Evolutionary conservation across 2,888 invertebrate genomes (phyloP).

Genomic region (Eristalis arbustorum): DNA sequence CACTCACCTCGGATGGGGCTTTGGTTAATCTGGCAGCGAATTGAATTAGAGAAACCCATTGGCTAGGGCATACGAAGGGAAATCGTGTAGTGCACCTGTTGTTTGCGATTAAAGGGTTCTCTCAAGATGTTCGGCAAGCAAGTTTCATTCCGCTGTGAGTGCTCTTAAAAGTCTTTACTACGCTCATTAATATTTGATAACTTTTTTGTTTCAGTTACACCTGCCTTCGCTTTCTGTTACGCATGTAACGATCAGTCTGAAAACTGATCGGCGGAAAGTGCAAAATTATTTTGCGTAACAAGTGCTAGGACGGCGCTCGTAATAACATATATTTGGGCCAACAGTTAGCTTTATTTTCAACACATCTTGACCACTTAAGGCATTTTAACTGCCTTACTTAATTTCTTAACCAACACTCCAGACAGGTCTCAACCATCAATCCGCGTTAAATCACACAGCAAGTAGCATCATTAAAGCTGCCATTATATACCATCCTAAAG

Average conservation of each 20-base stretch:
- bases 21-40: conserved; percentile 23
- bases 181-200: neutral
- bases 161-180: neutral
- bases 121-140: neutral
- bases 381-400: neutral
- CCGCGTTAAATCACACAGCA: neutral
- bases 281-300: neutral
- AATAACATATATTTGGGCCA: no score
- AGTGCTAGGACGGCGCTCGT: neutral
- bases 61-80: neutral
- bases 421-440: neutral
- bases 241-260: neutral
- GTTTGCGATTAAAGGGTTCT: conserved; percentile 1
- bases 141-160: neutral
- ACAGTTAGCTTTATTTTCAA: neutral
- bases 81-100: conserved; percentile 39
- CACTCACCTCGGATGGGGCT: neutral
- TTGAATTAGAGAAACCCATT: conserved; percentile 22
- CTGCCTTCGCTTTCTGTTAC: neutral
- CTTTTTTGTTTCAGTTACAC: neutral
- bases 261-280: neutral
- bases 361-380: neutral
- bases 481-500: neutral
- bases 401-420: neutral
- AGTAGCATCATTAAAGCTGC: neutral